These are phyloP conservation scores for Paradisaea rubra DNA, from an alignment of 2,113 vertebrate genomes.

Conservation along the genomic window DNA sequence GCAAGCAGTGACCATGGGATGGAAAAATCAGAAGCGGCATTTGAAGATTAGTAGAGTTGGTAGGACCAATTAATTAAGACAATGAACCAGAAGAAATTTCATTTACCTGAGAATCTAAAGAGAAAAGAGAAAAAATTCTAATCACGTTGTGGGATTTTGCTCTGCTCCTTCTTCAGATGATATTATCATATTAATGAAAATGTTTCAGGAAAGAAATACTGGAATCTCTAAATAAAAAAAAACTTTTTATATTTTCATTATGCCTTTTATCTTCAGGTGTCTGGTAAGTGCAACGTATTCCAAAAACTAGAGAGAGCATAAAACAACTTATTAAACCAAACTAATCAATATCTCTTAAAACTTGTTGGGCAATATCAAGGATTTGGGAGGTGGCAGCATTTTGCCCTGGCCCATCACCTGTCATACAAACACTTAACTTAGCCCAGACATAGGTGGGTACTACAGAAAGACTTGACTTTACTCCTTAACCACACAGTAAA, in stretches of 20 bases:
- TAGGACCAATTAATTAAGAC: conserved; percentile 22
- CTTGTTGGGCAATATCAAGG: background rate
- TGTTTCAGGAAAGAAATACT: background rate
- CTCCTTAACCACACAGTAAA: background rate
- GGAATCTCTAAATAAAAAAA: background rate
- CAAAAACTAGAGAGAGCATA: background rate
- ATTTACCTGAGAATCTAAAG: conserved; percentile 11
- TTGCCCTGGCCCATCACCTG: background rate
- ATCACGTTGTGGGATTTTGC: background rate
- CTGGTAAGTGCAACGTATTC: background rate
- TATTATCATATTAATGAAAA: background rate
- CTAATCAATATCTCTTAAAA: background rate
- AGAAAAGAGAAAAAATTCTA: background rate
- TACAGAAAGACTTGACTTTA: background rate
- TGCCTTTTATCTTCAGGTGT: background rate
- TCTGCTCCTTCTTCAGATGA: background rate
- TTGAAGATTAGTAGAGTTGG: background rate
- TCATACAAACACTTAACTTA: background rate
- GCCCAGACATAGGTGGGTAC: background rate
- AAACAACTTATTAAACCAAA: background rate
- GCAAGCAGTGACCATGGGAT: background rate
- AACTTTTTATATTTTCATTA: background rate
- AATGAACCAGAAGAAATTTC: conserved; percentile 23
- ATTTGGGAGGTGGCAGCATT: background rate
- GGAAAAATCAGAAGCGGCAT: conserved; percentile 3